Evolutionary conservation across 2,113 vertebrate species (phyloP).

Genomic region (Pedionomus torquatus): DNA sequence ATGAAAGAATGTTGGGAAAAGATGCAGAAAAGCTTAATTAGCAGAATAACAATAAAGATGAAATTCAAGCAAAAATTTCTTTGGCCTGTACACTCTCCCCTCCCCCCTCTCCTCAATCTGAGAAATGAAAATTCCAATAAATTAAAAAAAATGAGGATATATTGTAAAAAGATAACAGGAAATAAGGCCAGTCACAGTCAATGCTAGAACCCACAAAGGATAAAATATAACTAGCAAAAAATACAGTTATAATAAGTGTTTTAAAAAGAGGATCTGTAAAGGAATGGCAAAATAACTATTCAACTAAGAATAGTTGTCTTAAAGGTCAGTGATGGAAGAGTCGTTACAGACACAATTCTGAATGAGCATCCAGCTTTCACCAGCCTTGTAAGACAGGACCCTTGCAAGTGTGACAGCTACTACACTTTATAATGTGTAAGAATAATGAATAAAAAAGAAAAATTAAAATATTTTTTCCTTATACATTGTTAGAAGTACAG

Average conservation of each 20-base stretch:
- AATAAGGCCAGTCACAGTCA: not conserved
- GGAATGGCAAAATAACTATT: conserved; percentile 4
- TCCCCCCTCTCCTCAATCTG: not conserved
- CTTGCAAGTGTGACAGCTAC: conserved; percentile 14
- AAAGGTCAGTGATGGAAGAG: conserved; percentile 27
- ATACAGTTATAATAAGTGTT: conserved; percentile 8
- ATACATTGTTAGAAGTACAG: not conserved
- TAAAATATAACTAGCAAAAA: not conserved
- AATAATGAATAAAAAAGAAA: not conserved
- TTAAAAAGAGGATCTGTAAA: not conserved
- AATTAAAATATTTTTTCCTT: not conserved
- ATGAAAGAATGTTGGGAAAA: not conserved
- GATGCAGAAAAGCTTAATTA: not conserved
- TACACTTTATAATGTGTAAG: not conserved
- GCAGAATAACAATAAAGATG: not conserved
- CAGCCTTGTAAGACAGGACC: not conserved
- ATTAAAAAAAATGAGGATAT: not conserved
- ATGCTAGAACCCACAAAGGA: not conserved
- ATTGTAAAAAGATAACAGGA: not conserved
- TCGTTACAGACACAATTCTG: conserved; percentile 18
- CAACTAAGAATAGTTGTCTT: not conserved
- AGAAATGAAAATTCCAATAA: not conserved
- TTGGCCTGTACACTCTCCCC: not conserved
- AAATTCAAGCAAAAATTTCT: not conserved
- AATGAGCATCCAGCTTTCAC: conserved; percentile 35